Percentiles rank a stretch among this genome's conserved stretches.
Evolutionary conservation across 2,113 vertebrate species (phyloP).

Genomic region (Arenaria interpres): DNA sequence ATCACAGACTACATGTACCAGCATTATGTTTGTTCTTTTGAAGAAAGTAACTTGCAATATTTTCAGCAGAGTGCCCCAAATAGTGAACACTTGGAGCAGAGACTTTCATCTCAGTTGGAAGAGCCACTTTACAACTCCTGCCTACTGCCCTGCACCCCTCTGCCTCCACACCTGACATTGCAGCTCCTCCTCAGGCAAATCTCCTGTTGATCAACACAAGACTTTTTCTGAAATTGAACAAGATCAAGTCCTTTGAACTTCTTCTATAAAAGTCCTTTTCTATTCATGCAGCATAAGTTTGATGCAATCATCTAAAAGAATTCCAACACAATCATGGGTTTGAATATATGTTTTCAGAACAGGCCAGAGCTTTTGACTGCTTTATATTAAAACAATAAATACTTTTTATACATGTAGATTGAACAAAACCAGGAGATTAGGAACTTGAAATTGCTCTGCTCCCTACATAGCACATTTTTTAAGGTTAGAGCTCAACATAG

Average conservation of each 20-base stretch:
- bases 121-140: not conserved
- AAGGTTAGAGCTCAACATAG: not conserved
- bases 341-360: not conserved
- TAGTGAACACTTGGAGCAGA: not conserved
- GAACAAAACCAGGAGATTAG: not conserved
- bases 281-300: rapidly evolving
- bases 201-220: not conserved
- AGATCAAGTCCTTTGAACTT: not conserved
- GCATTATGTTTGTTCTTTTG: not conserved
- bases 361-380: not conserved
- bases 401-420: not conserved
- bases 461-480: not conserved
- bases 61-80: not conserved
- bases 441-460: not conserved
- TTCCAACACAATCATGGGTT: not conserved
- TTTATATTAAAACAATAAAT: not conserved
- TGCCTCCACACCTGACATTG: rapidly evolving
- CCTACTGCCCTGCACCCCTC: rapidly evolving
- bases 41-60: not conserved
- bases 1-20: not conserved
- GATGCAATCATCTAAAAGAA: not conserved
- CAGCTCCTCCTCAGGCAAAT: not conserved
- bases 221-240: not conserved
- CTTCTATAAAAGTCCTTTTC: not conserved
- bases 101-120: not conserved